Evolutionary conservation across 2,113 vertebrate genomes (phyloP).

Genomic region (Hippotragus niger): DNA sequence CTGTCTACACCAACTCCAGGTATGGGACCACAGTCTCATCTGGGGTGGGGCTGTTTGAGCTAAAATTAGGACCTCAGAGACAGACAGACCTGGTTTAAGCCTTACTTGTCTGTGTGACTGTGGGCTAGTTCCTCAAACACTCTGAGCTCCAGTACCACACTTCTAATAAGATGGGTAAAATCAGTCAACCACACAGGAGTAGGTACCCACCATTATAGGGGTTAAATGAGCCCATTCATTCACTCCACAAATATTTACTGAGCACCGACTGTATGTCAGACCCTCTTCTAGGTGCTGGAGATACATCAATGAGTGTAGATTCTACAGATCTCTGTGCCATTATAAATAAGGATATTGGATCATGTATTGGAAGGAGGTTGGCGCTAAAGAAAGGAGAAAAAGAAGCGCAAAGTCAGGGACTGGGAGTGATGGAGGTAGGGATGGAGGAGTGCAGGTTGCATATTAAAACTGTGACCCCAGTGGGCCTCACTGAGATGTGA

Average conservation of each 20-base stretch:
- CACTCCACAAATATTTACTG: not conserved
- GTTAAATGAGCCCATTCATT: not conserved
- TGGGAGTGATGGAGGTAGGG: not conserved
- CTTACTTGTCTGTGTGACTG: not conserved
- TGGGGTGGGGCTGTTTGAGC: not conserved
- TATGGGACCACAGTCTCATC: not conserved
- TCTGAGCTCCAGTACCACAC: not conserved
- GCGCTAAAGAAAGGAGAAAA: not conserved
- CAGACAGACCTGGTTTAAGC: not conserved
- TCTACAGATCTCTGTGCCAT: not conserved
- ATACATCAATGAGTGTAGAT: not conserved
- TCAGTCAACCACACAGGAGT: not conserved
- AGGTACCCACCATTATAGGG: not conserved
- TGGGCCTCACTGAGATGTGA: not conserved
- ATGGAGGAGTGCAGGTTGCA: accelerated
- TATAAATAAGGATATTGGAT: not conserved
- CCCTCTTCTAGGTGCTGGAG: not conserved
- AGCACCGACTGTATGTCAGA: not conserved
- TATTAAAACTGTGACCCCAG: not conserved
- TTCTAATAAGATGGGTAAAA: not conserved
- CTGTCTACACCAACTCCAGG: not conserved
- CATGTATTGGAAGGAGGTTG: not conserved
- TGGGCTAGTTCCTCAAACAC: not conserved
- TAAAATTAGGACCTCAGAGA: not conserved
- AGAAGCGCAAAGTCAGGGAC: accelerated